phyloP scores from a whole-genome alignment of 2,797 vertebrate genomes.

The Cynopterus sphinx region DNA sequence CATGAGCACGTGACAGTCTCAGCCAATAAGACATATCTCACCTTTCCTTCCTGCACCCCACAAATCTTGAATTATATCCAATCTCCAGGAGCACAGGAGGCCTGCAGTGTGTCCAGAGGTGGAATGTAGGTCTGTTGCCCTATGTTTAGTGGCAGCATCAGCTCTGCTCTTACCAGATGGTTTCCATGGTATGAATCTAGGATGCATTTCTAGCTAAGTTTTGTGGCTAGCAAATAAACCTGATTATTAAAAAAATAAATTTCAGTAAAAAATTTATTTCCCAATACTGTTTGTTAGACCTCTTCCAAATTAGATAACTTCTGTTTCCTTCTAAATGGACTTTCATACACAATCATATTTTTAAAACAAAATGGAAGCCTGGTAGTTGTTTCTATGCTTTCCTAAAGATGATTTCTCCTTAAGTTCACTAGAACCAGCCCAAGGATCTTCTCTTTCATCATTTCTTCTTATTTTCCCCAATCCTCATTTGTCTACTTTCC shows the following conservation, averaged over 20 bases:
- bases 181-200: background rate
- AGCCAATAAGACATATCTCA: background rate
- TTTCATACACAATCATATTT: background rate
- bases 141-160: background rate
- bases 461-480: background rate
- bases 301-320: background rate
- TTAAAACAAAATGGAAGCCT: background rate
- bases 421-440: background rate
- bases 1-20: background rate
- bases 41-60: background rate
- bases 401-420: background rate
- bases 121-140: background rate
- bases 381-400: background rate
- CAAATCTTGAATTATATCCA: background rate
- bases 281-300: background rate
- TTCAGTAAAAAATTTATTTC: background rate
- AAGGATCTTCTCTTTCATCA: background rate
- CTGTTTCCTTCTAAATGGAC: background rate
- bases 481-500: background rate
- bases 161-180: background rate
- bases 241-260: conserved; percentile 31
- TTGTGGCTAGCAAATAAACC: background rate
- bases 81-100: background rate
- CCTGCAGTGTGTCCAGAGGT: accelerated
- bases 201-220: background rate